Evolutionary conservation across 2,113 vertebrate genomes (phyloP).

Genomic region (Zosterops hypoxanthus): DNA sequence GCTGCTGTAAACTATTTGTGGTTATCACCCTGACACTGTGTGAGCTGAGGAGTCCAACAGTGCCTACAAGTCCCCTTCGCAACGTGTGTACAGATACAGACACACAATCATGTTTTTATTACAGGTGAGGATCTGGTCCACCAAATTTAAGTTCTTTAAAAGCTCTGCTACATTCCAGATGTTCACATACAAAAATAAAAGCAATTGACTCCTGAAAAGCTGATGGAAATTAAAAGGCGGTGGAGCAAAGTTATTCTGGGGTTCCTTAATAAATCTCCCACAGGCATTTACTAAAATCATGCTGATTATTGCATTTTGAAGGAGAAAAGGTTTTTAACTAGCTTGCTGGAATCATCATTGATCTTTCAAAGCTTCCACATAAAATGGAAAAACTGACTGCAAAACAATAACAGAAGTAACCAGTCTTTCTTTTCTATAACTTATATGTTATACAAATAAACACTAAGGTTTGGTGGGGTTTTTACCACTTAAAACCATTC

Average conservation of each 20-base stretch:
- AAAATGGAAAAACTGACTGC: background rate
- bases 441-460: background rate
- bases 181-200: background rate
- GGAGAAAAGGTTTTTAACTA: conserved; percentile 8
- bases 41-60: background rate
- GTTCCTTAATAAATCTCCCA: conserved; percentile 1
- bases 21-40: background rate
- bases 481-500: background rate
- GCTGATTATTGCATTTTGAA: conserved; percentile 26
- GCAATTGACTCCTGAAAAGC: background rate
- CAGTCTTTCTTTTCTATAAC: background rate
- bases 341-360: background rate
- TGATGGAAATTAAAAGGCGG: background rate
- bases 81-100: background rate
- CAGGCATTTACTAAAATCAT: conserved; percentile 30
- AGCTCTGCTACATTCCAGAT: background rate
- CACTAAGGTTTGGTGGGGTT: accelerated
- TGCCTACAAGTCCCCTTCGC: background rate
- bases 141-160: background rate
- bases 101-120: background rate
- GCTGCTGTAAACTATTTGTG: background rate
- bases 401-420: background rate
- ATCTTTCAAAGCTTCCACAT: background rate
- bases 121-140: background rate
- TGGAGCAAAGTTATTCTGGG: background rate